Evolutionary conservation across 2,888 invertebrate genomes (phyloP), one percentile per base, ranked within the genome.

Genomic region (Cryptophagus acutangulus): DNA sequence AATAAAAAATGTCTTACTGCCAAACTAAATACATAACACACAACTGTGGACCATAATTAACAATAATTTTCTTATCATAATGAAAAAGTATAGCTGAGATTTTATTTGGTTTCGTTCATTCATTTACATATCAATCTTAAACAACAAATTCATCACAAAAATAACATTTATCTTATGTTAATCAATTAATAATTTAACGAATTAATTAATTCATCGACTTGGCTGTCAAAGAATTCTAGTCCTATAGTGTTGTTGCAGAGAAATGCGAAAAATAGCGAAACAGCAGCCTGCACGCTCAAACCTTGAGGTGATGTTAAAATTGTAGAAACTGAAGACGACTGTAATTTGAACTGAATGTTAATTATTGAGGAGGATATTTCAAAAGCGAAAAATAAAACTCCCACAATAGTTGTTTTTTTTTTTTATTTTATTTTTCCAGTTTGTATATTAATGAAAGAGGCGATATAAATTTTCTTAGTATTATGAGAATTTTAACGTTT

Each of bases 141-240:
- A n/a, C n/a, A n/a, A n/a, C n/a, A n/a, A n/a, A n/a, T n/a, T n/a
- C n/a, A n/a, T n/a, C n/a, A n/a, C n/a, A n/a, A n/a, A n/a, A n/a
- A n/a, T n/a, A n/a, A n/a, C n/a, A n/a, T n/a, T n/a, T n/a, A n/a
- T n/a, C n/a, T n/a, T n/a, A n/a, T n/a, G n/a, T n/a, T n/a, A n/a
- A 15, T 28, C 13, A 40, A 17, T 17, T n/a, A 14, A 35, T 39
- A 35, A 34, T 42, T 43, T 37, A 34, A n/a, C n/a, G n/a, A 26
- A 39, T 40, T 40, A 37, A 36, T 39, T 34, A 29, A 16, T 41
- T 37, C 36, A 42, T 39, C 43, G 50, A 54, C 48, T 55, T 61
- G 65, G 65, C 66, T 68, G 65, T 67, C 60, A 54, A n/a, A 61
- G 58, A 62, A 63, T 62, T 67, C 67, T 67, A 67, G 69, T 69